A percentile compares a stretch with the other conserved stretches of the same genome.
These are phyloP conservation scores for Sceloporus undulatus DNA, from an alignment of 2,113 vertebrate species.

Conservation along the genomic window DNA sequence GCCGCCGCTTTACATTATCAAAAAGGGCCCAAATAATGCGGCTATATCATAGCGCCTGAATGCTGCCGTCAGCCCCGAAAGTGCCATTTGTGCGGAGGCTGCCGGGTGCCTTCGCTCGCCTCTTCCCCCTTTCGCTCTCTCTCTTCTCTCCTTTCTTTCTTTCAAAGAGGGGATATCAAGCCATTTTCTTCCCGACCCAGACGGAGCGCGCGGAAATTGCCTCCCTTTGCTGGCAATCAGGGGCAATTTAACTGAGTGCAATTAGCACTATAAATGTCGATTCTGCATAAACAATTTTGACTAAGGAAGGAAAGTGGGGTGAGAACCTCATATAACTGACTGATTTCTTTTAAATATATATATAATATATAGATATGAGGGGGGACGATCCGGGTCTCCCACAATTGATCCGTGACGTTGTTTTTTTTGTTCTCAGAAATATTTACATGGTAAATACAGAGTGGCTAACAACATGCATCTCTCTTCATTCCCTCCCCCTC, in stretches of 20 bases:
- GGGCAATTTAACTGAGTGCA: constrained; percentile 97
- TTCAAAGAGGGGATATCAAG: constrained; percentile 98
- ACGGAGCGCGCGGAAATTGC: constrained; percentile 94
- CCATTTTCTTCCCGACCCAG: constrained; percentile 96
- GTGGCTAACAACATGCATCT: constrained; percentile 77
- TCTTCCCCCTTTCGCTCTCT: too few relatives aligned
- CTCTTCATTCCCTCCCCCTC: constrained; percentile 1
- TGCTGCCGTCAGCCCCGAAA: constrained; percentile 94
- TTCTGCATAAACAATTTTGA: constrained; percentile 96
- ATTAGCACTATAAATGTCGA: constrained; percentile 96
- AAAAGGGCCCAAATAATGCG: constrained; percentile 98
- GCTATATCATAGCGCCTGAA: constrained; percentile 97
- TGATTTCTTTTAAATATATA: constrained; percentile 84
- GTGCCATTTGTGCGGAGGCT: constrained; percentile 94
- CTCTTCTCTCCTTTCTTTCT: constrained; percentile 88
- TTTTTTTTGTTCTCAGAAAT: constrained; percentile 77
- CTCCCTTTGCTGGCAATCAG: constrained; percentile 98
- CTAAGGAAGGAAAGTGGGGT: constrained; percentile 88
- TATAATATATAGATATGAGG: too few relatives aligned
- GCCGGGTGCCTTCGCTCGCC: constrained; percentile 89
- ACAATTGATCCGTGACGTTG: constrained; percentile 85
- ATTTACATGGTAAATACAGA: constrained; percentile 84
- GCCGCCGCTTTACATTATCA: constrained; percentile 96
- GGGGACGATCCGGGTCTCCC: constrained; percentile 66
- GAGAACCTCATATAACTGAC: constrained; percentile 86